These are phyloP conservation scores for Poeciliopsis infans DNA, from an alignment of 2,797 vertebrate genomes.

Conservation along the genomic window DNA sequence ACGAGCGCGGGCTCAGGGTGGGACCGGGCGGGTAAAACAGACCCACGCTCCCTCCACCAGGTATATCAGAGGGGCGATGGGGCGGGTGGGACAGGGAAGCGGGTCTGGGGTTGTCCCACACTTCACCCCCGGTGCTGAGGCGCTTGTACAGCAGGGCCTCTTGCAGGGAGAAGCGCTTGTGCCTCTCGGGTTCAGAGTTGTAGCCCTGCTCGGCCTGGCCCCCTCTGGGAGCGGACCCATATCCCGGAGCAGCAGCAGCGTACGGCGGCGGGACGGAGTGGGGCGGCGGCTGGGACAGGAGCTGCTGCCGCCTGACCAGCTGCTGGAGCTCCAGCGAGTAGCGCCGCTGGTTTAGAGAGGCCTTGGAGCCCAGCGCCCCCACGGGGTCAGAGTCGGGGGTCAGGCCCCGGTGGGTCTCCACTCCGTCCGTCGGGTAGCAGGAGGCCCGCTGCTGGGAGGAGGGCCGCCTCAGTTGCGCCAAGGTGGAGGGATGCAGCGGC, in stretches of 20 bases:
- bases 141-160: slow-evolving; percentile 85
- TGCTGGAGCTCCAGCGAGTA: slow-evolving; percentile 85
- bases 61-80: slow-evolving; percentile 69
- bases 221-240: slow-evolving; percentile 63
- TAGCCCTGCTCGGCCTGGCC: slow-evolving; percentile 73
- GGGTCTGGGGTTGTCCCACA: slow-evolving; percentile 78
- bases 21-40: slow-evolving; percentile 78
- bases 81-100: slow-evolving; percentile 81
- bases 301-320: slow-evolving; percentile 80
- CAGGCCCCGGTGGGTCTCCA: slow-evolving; percentile 71
- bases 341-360: slow-evolving; percentile 76
- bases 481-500: slow-evolving; percentile 68
- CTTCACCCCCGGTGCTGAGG: slow-evolving; percentile 79
- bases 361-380: slow-evolving; percentile 69
- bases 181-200: slow-evolving; percentile 77
- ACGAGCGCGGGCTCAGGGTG: slow-evolving; percentile 83
- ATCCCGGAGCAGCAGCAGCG: slow-evolving; percentile 53
- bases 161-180: slow-evolving; percentile 87
- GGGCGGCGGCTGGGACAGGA: slow-evolving; percentile 79
- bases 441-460: slow-evolving; percentile 79
- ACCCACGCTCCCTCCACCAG: slow-evolving; percentile 55
- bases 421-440: slow-evolving; percentile 75
- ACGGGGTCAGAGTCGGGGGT: slow-evolving; percentile 68
- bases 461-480: slow-evolving; percentile 78
- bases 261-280: slow-evolving; percentile 70